Base-by-base conservation (phyloP, 2,888 invertebrate genomes). In the Megaustenia siamemsis region DNA sequence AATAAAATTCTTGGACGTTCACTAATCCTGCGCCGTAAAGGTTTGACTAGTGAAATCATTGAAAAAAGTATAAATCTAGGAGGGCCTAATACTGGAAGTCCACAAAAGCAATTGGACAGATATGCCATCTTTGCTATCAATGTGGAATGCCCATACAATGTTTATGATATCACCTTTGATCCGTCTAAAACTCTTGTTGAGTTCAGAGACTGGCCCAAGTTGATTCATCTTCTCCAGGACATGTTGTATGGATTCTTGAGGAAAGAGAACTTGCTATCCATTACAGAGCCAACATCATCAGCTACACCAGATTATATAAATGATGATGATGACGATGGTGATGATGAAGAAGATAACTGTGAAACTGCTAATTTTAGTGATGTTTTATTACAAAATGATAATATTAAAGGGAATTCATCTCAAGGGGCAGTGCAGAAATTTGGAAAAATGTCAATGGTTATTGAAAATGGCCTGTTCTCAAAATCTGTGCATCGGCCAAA, bases 101-200 rank as follows among this genome's bases (percentile, higher is more conserved):
- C 92, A 68, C 87, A 90, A 32, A 92, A 91, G 60, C 88, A 88
- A 49, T 83, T 87, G 60, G 92, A 92, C 24, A 89, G 88, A 75
- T 93, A 93, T 90, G 95, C 95, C 4, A 92, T 95, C 56, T 96
- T 94, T 93, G 91, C 96, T n/a, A 87, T 96, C 8, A 95, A 95
- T 90, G 94, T 96, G 66, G 93, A 92, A 85, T 96, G 96, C 89
- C 95, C 95, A 0, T 91, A 94, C 69, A 93, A 93, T 75, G 93
- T 94, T 71, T 95, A 95, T 87, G 95, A 95, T 89, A 93, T 95
- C 0, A 93, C 94, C 32, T 93, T 94, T 86, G 95, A 95, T 86
- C 94, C 95, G 4, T 93, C 94, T 12, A 95, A 95, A 90, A 94
- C 94, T 12, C 90, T 94, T 75, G 94, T 95, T 1, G 95, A 95